Percentiles rank a stretch among this genome's conserved stretches.
Conservation (phyloP, 1,140 invertebrate species). For the Neodiprion lecontei region DNA sequence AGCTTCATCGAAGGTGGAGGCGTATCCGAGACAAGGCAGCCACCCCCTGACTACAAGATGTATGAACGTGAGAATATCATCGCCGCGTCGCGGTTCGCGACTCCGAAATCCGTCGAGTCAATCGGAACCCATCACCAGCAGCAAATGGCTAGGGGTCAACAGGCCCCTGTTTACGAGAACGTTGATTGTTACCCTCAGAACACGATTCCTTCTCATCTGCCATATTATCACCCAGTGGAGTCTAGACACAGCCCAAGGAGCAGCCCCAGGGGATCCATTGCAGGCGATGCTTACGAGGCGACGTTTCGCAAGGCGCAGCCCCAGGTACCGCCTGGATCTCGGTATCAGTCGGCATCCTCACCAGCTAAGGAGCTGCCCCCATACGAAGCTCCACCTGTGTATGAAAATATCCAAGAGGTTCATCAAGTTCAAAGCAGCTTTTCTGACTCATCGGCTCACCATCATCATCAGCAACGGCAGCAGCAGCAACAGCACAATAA, state of each 20-base stretch:
- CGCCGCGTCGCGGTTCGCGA: conserved; percentile 78
- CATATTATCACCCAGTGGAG: conserved; percentile 69
- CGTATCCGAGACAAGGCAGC: conserved; percentile 28
- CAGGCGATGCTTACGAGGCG: conserved; percentile 65
- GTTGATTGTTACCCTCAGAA: conserved; percentile 74
- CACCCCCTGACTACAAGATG: conserved; percentile 64
- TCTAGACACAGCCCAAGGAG: conserved; percentile 51
- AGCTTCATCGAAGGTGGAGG: conserved; percentile 60
- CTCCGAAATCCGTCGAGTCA: conserved; percentile 74
- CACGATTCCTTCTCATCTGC: conserved; percentile 59
- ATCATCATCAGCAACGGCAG: conserved; percentile 44
- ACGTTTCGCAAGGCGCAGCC: conserved; percentile 70
- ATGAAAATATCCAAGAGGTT: conserved; percentile 76
- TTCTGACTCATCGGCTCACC: conserved; percentile 34
- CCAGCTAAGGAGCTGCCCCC: conserved; percentile 61
- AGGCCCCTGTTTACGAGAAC: conserved; percentile 80
- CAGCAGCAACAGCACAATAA: conserved; percentile 56
- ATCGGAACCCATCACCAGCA: conserved; percentile 45
- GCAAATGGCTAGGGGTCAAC: conserved; percentile 42
- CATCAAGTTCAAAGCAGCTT: conserved; percentile 56
- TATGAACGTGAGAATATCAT: conserved; percentile 73
- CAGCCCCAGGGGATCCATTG: conserved; percentile 53
- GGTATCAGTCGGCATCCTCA: conserved; percentile 55
- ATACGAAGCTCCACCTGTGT: conserved; percentile 70
- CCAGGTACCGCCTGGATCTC: conserved; percentile 70